phyloP scores from a whole-genome alignment of 2,888 invertebrate genomes.

The Thumatha senex region DNA sequence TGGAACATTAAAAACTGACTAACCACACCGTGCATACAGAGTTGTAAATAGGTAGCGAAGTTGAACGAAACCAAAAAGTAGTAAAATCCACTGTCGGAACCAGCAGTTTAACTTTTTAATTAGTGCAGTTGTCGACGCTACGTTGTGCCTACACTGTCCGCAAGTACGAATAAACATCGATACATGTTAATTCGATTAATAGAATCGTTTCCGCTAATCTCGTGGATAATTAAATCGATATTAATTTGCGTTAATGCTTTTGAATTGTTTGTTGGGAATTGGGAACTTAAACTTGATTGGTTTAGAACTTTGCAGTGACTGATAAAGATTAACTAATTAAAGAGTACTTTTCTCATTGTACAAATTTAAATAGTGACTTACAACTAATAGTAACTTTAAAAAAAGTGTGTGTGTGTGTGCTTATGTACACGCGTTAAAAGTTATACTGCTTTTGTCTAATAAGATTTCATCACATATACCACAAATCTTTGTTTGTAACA shows the following conservation, averaged over 20 bases:
- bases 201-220: constrained; percentile 33
- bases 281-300: background rate
- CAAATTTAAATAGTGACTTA: no score
- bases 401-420: no score
- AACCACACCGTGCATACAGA: constrained; percentile 25
- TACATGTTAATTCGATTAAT: constrained; percentile 37
- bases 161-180: constrained; percentile 33
- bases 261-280: background rate
- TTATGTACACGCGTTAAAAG: no score
- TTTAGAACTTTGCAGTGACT: background rate
- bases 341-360: background rate
- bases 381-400: no score
- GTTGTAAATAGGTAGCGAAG: constrained; percentile 24
- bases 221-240: constrained; percentile 21
- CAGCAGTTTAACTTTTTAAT: constrained; percentile 73
- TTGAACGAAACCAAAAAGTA: constrained; percentile 51
- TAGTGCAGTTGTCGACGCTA: constrained; percentile 48
- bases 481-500: no score
- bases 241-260: constrained; percentile 5
- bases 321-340: no score
- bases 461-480: no score
- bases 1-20: constrained; percentile 13
- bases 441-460: no score
- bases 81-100: constrained; percentile 59
- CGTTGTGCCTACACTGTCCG: constrained; percentile 15